Evolutionary conservation across 2,797 vertebrate genomes (phyloP), one percentile per base, ranked within the genome.

Genomic region (Typhlichthys subterraneus): DNA sequence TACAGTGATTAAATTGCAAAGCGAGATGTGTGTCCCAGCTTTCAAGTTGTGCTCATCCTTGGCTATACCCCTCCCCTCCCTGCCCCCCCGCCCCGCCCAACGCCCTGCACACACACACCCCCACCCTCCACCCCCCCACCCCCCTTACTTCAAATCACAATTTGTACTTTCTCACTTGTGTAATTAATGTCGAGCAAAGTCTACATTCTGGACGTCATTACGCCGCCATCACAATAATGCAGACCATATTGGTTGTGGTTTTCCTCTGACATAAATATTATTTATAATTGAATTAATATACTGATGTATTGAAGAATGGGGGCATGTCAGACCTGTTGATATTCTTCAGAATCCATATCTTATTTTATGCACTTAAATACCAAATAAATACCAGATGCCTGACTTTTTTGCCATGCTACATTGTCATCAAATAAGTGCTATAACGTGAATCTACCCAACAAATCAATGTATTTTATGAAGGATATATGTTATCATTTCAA

Each of bases 1-100:
- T 94, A 95, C 94, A 94, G 95, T 98, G 96, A 99, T 99, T 98
- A 99, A 98, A 98, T 95, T 94, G 88, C 94, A 94, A 93, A 92
- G 92, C 93, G 90, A 94, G 94, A 94, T 94, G 91, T 92, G 93
- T 92, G 93, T 92, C 92, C 94, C 93, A 83, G 95, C 95, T 89
- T 87, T 85, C 82, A 85, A 72, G 72, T 72, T 63, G 2, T 55
- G 76, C 79, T 85, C 86, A 85, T 84, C 31, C 81, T 15, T 52
- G 8, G 46, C 23, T 38, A 17, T n/a, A 55, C 54, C 57, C 33
- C 58, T 53, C 42, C 23, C 45, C 17, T 17, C 17, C 1, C 17
- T 17, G 17, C 17, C 17, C 17, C 17, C 17, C 17, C 1, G 1
- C 17, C 14, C 63, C 58, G 1, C n/a, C 33, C n/a, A 56, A 17